Percentiles rank a stretch among this genome's conserved stretches.
These are phyloP conservation scores for Cerceris ruficornis DNA, from an alignment of 2,888 invertebrate genomes.

Conservation along the genomic window DNA sequence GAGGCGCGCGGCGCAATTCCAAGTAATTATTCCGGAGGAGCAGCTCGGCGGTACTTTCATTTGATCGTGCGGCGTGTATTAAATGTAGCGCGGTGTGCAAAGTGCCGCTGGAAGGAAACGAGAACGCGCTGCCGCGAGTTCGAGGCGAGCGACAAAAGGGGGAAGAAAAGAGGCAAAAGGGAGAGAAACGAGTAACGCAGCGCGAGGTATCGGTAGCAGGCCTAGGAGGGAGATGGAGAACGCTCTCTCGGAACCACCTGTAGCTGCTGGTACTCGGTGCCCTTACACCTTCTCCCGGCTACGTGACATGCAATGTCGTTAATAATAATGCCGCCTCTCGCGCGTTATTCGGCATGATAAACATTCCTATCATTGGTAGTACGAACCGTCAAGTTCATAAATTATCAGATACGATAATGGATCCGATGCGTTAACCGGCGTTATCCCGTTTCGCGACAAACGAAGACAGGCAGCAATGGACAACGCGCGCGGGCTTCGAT, in stretches of 20 bases:
- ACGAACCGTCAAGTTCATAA: neutral
- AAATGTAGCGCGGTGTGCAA: slow-evolving; percentile 28
- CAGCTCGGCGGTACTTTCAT: slow-evolving; percentile 42
- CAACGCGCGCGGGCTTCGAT: neutral
- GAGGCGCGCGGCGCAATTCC: slow-evolving; percentile 18
- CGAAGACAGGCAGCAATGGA: neutral
- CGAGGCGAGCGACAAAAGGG: slow-evolving; percentile 36
- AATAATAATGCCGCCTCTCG: slow-evolving; percentile 65
- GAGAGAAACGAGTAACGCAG: slow-evolving; percentile 33
- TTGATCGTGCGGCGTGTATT: slow-evolving; percentile 45
- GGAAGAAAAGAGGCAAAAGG: slow-evolving; percentile 39
- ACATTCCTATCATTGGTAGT: slow-evolving; percentile 3
- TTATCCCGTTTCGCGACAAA: neutral
- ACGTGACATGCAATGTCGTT: slow-evolving; percentile 70
- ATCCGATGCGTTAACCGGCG: neutral
- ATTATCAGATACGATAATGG: slow-evolving; percentile 18
- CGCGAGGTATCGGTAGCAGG: slow-evolving; percentile 47
- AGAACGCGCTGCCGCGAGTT: slow-evolving; percentile 8
- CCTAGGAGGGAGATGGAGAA: slow-evolving; percentile 47
- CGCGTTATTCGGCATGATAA: slow-evolving; percentile 42
- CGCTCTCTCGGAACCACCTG: slow-evolving; percentile 72
- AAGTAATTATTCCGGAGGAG: slow-evolving; percentile 47
- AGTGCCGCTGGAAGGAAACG: slow-evolving; percentile 21
- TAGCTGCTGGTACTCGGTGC: slow-evolving; percentile 63
- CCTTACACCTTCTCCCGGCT: slow-evolving; percentile 59